Base-by-base conservation (phyloP, 2,888 invertebrate genomes). In the Quadriops clusia region DNA sequence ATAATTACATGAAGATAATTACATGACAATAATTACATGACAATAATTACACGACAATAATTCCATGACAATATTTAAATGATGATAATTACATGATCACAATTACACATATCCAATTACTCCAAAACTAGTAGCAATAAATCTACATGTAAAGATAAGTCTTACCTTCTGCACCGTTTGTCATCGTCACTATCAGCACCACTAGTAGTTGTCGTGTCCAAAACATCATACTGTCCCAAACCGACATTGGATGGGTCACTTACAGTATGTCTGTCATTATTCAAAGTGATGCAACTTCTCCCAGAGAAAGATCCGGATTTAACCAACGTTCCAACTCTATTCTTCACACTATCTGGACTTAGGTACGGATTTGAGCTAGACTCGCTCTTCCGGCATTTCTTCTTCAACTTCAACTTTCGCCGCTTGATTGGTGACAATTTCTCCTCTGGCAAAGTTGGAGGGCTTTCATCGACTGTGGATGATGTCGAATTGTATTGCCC, bases 281-380 rank as follows among this genome's bases (percentile, higher is more conserved):
- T 65, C 43, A 71, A 67, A 2, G 67, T 63, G 28, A 66, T 65
- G 32, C 70, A 61, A 34, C 73, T 53, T 38, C 50, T 67, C 9
- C 78, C 77, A 30, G 79, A 77, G 60, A 80, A 79, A 5, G 81
- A 79, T 22, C 77, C 74, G 0, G 80, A 80, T 60, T 84, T 83
- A 10, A 80, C 73, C 28, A 81, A 55, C 20, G 69, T 61, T 37
- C 68, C 65, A n/a, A n/a, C n/a, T n/a, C n/a, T n/a, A n/a, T n/a
- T n/a, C n/a, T n/a, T n/a, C n/a, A n/a, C n/a, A n/a, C n/a, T n/a
- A n/a, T n/a, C n/a, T n/a, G n/a, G n/a, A n/a, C n/a, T n/a, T n/a
- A n/a, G n/a, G n/a, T n/a, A n/a, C n/a, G n/a, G n/a, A n/a, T n/a
- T n/a, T n/a, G n/a, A n/a, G n/a, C n/a, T n/a, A n/a, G n/a, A n/a